A percentile compares a stretch with the other conserved stretches of the same genome.
phyloP scores from a whole-genome alignment of 2,797 vertebrate species.

The Labeo calbasu region DNA sequence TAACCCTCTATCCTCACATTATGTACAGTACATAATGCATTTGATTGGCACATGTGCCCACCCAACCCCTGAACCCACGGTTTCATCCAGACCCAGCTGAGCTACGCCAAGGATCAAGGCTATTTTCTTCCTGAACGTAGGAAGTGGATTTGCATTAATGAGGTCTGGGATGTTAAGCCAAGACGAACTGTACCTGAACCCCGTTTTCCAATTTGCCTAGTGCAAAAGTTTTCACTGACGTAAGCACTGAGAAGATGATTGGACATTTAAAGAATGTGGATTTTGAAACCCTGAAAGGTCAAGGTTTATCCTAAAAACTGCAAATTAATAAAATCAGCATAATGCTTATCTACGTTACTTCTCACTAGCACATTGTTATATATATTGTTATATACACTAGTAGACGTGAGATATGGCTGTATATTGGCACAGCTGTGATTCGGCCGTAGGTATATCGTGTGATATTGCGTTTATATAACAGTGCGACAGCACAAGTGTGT shows the following conservation, averaged over 20 bases:
- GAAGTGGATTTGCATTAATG: constrained; percentile 79
- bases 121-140: constrained; percentile 66
- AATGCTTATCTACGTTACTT: neutral
- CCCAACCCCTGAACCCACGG: constrained; percentile 57
- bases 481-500: too few species aligned
- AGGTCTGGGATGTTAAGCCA: constrained; percentile 63
- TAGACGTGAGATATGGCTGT: too few species aligned
- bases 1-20: constrained; percentile 10
- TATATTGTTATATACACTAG: too few species aligned
- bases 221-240: constrained; percentile 70
- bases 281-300: neutral
- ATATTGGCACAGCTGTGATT: too few species aligned
- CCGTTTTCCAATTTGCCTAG: constrained; percentile 60
- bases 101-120: constrained; percentile 55
- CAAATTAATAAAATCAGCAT: neutral
- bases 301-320: neutral
- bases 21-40: constrained; percentile 13
- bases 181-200: constrained; percentile 63
- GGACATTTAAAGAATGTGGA: neutral
- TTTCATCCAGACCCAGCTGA: constrained; percentile 56
- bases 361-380: too few species aligned
- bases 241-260: constrained; percentile 60
- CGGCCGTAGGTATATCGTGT: too few species aligned
- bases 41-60: constrained; percentile 12
- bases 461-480: too few species aligned